Evolutionary conservation across 1,140 invertebrate species (phyloP).

Genomic region (Odontomachus brunneus): DNA sequence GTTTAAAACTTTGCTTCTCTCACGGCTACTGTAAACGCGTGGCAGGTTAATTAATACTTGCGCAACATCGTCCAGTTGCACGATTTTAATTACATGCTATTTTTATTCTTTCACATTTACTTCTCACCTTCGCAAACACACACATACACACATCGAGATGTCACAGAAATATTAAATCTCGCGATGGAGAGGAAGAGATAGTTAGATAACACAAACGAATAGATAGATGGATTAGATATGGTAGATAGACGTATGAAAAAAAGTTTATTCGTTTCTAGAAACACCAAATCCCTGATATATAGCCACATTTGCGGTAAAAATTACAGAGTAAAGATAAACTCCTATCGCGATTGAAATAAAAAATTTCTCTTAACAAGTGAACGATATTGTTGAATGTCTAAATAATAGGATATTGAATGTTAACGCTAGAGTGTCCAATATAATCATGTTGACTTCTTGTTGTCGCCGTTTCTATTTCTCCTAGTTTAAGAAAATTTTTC

Average conservation of each 20-base stretch:
- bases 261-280: background rate
- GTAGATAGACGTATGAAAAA: background rate
- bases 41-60: conserved; percentile 3
- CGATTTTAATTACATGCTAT: conserved; percentile 18
- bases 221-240: background rate
- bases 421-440: too few species aligned
- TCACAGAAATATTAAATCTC: conserved; percentile 21
- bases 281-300: background rate
- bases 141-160: background rate
- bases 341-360: background rate
- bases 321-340: background rate
- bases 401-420: too few species aligned
- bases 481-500: too few species aligned
- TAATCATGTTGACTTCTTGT: too few species aligned
- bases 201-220: background rate
- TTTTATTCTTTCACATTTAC: background rate
- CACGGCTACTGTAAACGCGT: background rate
- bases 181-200: too few species aligned
- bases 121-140: background rate
- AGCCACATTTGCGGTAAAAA: background rate
- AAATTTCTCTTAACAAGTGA: background rate
- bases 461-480: too few species aligned
- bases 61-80: conserved; percentile 38
- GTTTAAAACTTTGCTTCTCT: conserved; percentile 12
- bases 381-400: too few species aligned